Evolutionary conservation across 2,113 vertebrate genomes (phyloP), one percentile per base, ranked within the genome.

Genomic region (Phainopepla nitens): DNA sequence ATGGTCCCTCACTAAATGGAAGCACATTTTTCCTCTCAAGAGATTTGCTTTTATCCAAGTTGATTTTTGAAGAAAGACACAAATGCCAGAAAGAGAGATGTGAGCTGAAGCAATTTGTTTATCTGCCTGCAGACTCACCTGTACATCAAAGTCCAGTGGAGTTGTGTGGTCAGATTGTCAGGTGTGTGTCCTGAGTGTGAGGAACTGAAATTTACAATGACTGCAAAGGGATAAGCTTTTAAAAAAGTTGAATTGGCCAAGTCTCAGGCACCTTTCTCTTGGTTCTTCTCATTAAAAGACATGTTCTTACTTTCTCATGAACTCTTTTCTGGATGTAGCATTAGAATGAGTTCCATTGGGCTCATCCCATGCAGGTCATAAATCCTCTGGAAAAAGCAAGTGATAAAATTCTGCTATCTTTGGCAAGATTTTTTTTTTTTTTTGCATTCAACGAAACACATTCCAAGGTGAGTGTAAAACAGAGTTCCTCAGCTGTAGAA

Each of bases 21-120:
- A 95, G 39, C 66, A 65, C 72, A 53, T 50, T 95, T 93, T 91
- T 79, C 45, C 58, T 65, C 87, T 87, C 61, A 81, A 78, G 81
- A 93, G 73, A 69, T 85, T 82, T 91, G 31, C 58, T 87, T 91
- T 96, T 80, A 85, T 79, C 75, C 62, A 69, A 56, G 45, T 61
- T 87, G 14, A 87, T 93, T 91, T 81, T 87, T 95, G 66, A 89
- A 84, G 69, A 64, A 72, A 82, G 61, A 79, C 65, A 72, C 91
- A 91, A 87, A 79, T 72, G n/a, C 29, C 75, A 82, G 61, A 75
- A 87, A 47, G n/a, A 56, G 61, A 91, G 65, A 76, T 57, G n/a
- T 39, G 66, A 96, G 57, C 70, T 76, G 73, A 76, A 91, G 36
- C 61, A 45, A 60, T 78, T 66, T 77, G 64, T 94, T 92, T 91